Base-by-base conservation (phyloP, 2,888 invertebrate genomes). In the Tetanocera ferruginea region DNA sequence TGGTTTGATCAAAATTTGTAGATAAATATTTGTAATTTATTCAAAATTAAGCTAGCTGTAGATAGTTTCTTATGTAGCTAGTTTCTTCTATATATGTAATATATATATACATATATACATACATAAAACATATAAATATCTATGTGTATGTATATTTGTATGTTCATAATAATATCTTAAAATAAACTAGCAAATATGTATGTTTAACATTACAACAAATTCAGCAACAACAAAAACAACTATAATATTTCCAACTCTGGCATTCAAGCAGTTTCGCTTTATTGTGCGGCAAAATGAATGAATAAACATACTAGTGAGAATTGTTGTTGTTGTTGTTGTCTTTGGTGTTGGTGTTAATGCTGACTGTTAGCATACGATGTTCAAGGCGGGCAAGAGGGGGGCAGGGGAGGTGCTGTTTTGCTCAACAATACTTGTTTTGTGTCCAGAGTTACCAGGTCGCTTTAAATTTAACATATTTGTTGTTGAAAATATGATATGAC, bases 391-490 rank as follows among this genome's bases (percentile, higher is more conserved):
- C n/a, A n/a, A n/a, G n/a, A n/a, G n/a, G 60, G 28, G 60, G 25
- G 60, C 57, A 8, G 5, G 25, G 5, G 28, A 28, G 34, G 19
- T 28, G 76, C 72, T 76, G 73, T 79, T 81, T 77, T 78, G 79
- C 76, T 77, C 72, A 74, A 52, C 62, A 74, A 74, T n/a, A 76
- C 75, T 67, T 57, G 75, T 76, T 76, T 76, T 23, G 52, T 34
- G n/a, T n/a, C 11, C 25, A 66, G 75, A 23, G 75, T 76, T 76
- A 25, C 75, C 75, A 66, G 3, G 19, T 4, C 17, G 14, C 62
- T 43, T 43, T 43, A 37, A 37, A n/a, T n/a, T 37, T 37, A 6
- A 37, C 1, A 6, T 37, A 37, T 8, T 37, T 31, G 3, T 31
- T 31, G 3, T 31, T 31, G 31, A 4, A 3, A 31, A 31, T 31